phyloP scores from a whole-genome alignment of 2,797 vertebrate species.

The Balearica regulorum region DNA sequence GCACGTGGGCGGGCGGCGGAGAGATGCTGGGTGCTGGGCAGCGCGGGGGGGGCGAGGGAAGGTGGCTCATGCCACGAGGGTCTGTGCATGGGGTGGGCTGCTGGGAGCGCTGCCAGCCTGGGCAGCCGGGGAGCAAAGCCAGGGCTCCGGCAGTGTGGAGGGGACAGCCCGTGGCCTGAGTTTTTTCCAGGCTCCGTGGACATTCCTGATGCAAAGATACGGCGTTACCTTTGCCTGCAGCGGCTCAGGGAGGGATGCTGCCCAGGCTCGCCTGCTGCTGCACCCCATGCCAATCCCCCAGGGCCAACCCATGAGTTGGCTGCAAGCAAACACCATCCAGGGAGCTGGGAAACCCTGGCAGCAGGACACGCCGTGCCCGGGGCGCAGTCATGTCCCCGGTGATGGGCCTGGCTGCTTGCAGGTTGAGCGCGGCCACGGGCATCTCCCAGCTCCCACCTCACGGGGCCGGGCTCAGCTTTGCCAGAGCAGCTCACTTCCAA shows the following conservation, averaged over 20 bases:
- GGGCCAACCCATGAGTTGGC: background rate
- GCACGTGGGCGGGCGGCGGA: rapidly evolving
- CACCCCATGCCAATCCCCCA: background rate
- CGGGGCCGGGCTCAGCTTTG: background rate
- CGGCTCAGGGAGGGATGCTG: background rate
- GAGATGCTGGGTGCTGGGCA: background rate
- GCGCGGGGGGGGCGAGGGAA: background rate
- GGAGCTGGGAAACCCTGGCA: background rate
- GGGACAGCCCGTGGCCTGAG: background rate
- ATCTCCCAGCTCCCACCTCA: background rate
- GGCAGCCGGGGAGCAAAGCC: background rate
- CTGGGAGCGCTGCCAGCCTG: background rate
- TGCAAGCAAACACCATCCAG: background rate
- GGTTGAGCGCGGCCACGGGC: rapidly evolving
- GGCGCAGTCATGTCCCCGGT: rapidly evolving
- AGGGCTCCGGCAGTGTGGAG: background rate
- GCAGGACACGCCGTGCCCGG: rapidly evolving
- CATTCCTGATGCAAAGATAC: background rate
- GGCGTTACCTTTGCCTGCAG: background rate
- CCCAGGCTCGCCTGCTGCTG: background rate
- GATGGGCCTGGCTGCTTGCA: background rate
- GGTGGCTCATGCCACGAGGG: rapidly evolving
- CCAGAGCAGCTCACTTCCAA: background rate
- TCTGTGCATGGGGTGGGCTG: background rate
- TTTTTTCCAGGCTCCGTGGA: background rate